These are phyloP conservation scores for Iphiclides podalirius DNA, from an alignment of 2,888 invertebrate genomes.

Conservation along the genomic window DNA sequence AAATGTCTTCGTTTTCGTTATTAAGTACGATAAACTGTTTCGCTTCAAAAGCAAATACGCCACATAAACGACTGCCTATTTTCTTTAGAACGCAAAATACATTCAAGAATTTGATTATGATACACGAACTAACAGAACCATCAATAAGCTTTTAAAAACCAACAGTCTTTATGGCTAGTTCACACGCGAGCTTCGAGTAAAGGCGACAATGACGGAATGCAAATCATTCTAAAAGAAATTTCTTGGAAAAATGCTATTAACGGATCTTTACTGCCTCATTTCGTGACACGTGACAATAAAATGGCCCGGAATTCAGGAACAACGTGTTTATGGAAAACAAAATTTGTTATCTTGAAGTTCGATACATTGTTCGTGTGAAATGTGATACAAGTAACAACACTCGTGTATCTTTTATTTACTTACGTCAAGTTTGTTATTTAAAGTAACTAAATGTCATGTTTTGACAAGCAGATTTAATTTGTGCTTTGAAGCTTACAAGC, in stretches of 20 bases:
- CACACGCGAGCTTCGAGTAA: slow-evolving; percentile 55
- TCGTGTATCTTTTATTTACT: too few species aligned
- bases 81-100: slow-evolving; percentile 34
- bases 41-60: slow-evolving; percentile 22
- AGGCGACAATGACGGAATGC: slow-evolving; percentile 62
- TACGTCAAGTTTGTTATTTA: too few species aligned
- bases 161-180: slow-evolving; percentile 44
- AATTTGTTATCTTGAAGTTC: slow-evolving; percentile 47
- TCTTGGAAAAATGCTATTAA: slow-evolving; percentile 53
- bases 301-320: slow-evolving; percentile 52
- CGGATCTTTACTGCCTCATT: slow-evolving; percentile 56
- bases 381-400: too few species aligned
- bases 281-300: slow-evolving; percentile 71
- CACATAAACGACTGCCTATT: slow-evolving; percentile 9
- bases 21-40: too few species aligned
- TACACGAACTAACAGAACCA: slow-evolving; percentile 48
- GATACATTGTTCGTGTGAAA: slow-evolving; percentile 37
- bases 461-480: too few species aligned
- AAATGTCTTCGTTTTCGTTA: too few species aligned
- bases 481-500: too few species aligned
- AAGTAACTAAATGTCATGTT: too few species aligned
- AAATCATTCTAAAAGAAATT: slow-evolving; percentile 57
- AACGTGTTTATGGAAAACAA: slow-evolving; percentile 67
- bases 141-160: slow-evolving; percentile 67
- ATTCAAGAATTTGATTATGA: slow-evolving; percentile 44